Conservation (phyloP, 2,888 invertebrate genomes). For the Villa cingulata region DNA sequence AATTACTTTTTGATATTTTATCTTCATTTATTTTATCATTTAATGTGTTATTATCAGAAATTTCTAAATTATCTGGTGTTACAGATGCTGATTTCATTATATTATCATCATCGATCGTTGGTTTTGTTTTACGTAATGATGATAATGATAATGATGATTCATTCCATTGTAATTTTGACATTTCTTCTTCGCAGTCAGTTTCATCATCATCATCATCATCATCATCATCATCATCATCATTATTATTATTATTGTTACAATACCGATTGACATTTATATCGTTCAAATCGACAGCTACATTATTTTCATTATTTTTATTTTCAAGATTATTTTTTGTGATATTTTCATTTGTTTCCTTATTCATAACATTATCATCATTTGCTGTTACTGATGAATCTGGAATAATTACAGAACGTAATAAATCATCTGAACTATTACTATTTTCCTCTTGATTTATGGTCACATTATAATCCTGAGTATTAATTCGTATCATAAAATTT, state of each 20-base stretch:
- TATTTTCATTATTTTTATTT: neutral
- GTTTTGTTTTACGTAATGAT: neutral
- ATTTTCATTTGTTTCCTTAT: too few relatives aligned
- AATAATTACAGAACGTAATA: neutral
- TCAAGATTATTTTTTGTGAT: too few relatives aligned
- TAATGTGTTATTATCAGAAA: too few relatives aligned
- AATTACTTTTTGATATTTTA: neutral
- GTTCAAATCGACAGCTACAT: too few relatives aligned
- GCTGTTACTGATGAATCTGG: neutral
- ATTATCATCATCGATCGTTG: too few relatives aligned
- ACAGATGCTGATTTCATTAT: too few relatives aligned
- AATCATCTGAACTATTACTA: slow-evolving; percentile 14
- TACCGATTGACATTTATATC: neutral
- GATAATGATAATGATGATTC: too few relatives aligned
- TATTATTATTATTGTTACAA: neutral
- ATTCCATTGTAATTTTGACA: slow-evolving; percentile 13
- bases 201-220: slow-evolving; percentile 7
- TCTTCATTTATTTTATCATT: too few relatives aligned
- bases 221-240: neutral
- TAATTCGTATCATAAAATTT: slow-evolving; percentile 18
- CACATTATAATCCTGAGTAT: slow-evolving; percentile 23
- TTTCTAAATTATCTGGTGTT: too few relatives aligned
- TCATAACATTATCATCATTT: neutral
- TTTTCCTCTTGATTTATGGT: slow-evolving; percentile 1
- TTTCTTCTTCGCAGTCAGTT: slow-evolving; percentile 14